Evolutionary conservation across 2,113 vertebrate species (phyloP), one percentile per base, ranked within the genome.

Genomic region (Pyxicephalus adspersus): DNA sequence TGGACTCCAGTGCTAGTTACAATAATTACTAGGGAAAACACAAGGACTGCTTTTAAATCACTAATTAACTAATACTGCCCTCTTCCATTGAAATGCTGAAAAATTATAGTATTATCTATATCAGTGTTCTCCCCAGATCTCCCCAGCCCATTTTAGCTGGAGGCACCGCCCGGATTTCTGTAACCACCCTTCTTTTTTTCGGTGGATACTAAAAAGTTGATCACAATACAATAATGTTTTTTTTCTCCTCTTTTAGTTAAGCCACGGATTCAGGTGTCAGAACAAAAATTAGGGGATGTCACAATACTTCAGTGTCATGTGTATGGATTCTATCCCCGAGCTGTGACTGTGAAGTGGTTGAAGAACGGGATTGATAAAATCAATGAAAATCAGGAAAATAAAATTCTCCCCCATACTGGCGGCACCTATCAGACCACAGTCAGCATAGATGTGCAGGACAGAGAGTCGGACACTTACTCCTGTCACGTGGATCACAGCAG

Each of bases 271-370:
- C 66, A 65, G 63, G 51, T 77, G 26, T 64, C 61, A 11, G 25
- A 19, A 17, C 15, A 16, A 11, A 16, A 6, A 20, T 25, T 31
- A 31, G n/a, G 25, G 23, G 29, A 9, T 7, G 28, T 13, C 19
- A 25, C 17, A 3, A 63, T 50, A 31, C 72, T 75, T 38, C 57
- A 50, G 20, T 75, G 72, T 34, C 19, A 5, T 29, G 72, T 75
- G 57, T 63, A 61, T 45, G 72, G 72, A 1, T 75, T 75, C 17
- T 57, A 74, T 55, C 71, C 71, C 54, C 54, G 50, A 58, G 71
- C 28, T 23, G 54, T 74, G 16, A 55, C 31, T 16, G 28, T 74
- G 13, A 74, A 34, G 26, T 74, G 71, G 71, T 38, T 58, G 19
- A 74, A 58, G 28, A 61, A 75, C 11, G 57, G 28, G 31, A 61